Evolutionary conservation across 2,113 vertebrate genomes (phyloP), one percentile per base, ranked within the genome.

Genomic region (Cyphomyrus discorhynchus): DNA sequence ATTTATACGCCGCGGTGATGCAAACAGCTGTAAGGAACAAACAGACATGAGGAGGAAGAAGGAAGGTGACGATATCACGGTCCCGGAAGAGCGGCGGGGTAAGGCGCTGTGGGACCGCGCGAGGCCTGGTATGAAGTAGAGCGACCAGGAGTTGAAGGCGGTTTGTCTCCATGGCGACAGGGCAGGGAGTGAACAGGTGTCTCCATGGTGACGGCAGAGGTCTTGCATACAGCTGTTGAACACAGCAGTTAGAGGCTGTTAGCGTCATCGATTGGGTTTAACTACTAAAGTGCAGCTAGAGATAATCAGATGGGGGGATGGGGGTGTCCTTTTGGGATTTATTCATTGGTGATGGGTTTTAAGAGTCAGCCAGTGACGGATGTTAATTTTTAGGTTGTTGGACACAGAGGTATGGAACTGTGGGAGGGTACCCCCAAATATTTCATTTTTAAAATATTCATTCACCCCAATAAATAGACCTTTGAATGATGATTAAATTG

Each of bases 201-300:
- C 85, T 87, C 85, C 85, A 87, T 87, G 85, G 85, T 87, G 85
- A 87, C 31, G 50, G 50, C n/a, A 87, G n/a, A 87, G 85, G 45
- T 87, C 49, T 87, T 52, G 49, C 53, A 53, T 87, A 87, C 85
- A 87, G 85, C 50, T 87, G 85, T 87, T 35, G 85, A 53, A 53
- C 39, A 87, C 85, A 87, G 85, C 50, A 35, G 50, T 53, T 53
- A 31, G 85, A 53, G 6, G 27, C 3, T 53, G 13, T 52, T 52
- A 27, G 27, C 50, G 8, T 87, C n/a, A 19, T 53, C 50, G 31
- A 27, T 53, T 31, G 50, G 11, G 50, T 35, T 53, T 56, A 52
- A 56, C 27, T 53, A 7, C 45, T 53, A 31, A 53, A 87, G 8
- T n/a, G 49, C n/a, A 35, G 24, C 82, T 3, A n/a, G 15, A 84